These are phyloP conservation scores for Leucozona laternaria DNA, from an alignment of 2,888 invertebrate species.

Conservation along the genomic window DNA sequence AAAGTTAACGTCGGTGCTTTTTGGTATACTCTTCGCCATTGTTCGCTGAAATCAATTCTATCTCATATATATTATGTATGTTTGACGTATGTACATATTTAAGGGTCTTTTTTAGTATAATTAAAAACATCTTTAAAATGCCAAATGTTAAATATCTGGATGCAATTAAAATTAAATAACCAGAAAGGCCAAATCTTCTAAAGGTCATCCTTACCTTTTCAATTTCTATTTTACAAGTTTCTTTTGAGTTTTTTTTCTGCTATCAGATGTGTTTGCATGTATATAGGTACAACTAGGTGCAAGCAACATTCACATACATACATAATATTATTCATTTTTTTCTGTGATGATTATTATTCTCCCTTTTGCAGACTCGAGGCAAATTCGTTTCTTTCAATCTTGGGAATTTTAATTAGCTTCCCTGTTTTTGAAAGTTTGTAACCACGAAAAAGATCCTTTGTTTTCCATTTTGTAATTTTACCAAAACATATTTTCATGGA, in stretches of 20 bases:
- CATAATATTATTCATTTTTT: background rate
- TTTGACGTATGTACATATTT: background rate
- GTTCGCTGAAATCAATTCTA: background rate
- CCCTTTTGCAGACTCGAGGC: background rate
- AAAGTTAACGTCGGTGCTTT: no score
- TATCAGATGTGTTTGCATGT: background rate
- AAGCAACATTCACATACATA: no score
- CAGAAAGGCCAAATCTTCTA: background rate
- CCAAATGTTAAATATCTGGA: background rate
- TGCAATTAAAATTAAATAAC: slow-evolving; percentile 31
- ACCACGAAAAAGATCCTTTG: background rate
- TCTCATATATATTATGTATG: background rate
- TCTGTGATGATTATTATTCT: background rate
- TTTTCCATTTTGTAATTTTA: background rate
- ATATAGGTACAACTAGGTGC: no score
- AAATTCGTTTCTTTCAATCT: background rate
- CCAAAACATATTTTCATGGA: background rate
- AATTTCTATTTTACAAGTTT: background rate
- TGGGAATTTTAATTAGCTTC: slow-evolving; percentile 5
- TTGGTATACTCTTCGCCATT: background rate
- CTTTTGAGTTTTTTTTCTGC: background rate
- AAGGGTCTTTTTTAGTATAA: background rate
- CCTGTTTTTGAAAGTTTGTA: background rate
- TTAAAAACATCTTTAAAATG: background rate
- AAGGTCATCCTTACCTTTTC: slow-evolving; percentile 24